These are phyloP conservation scores for Tromatobia lineatoria DNA, from an alignment of 2,888 invertebrate species.

Conservation along the genomic window DNA sequence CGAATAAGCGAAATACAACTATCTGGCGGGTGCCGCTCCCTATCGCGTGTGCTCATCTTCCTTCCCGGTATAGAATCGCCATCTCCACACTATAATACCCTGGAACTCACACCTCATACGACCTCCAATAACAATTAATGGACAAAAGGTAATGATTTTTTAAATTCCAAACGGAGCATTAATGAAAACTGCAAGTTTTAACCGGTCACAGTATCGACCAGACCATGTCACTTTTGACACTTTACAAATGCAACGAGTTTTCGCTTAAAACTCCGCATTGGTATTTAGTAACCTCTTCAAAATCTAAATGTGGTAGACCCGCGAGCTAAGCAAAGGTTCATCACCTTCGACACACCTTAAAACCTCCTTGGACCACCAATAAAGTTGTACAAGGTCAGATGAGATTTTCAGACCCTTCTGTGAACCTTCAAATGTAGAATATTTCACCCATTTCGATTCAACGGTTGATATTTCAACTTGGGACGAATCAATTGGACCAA, in stretches of 20 bases:
- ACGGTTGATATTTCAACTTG: too few species aligned
- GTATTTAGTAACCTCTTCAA: too few species aligned
- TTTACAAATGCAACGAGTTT: not conserved
- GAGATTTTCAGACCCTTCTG: too few species aligned
- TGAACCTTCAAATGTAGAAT: too few species aligned
- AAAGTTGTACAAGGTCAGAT: too few species aligned
- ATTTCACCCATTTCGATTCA: too few species aligned
- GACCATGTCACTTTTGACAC: slow-evolving; percentile 7
- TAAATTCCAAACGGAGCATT: not conserved
- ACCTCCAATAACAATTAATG: not conserved
- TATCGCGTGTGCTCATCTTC: slow-evolving; percentile 67
- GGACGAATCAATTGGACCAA: too few species aligned
- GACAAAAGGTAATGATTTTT: not conserved
- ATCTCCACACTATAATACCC: slow-evolving; percentile 69
- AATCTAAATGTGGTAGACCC: too few species aligned
- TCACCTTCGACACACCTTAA: too few species aligned
- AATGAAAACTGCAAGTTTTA: not conserved
- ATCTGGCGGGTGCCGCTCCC: slow-evolving; percentile 66
- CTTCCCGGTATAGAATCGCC: slow-evolving; percentile 59
- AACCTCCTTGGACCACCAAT: too few species aligned
- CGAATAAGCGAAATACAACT: slow-evolving; percentile 59
- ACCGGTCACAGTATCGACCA: not conserved
- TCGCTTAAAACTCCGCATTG: not conserved
- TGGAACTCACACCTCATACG: slow-evolving; percentile 67
- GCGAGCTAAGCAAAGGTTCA: too few species aligned